A percentile compares a stretch with the other conserved stretches of the same genome.
phyloP scores from a whole-genome alignment of 2,797 vertebrate genomes.

The Spondyliosoma cantharus region DNA sequence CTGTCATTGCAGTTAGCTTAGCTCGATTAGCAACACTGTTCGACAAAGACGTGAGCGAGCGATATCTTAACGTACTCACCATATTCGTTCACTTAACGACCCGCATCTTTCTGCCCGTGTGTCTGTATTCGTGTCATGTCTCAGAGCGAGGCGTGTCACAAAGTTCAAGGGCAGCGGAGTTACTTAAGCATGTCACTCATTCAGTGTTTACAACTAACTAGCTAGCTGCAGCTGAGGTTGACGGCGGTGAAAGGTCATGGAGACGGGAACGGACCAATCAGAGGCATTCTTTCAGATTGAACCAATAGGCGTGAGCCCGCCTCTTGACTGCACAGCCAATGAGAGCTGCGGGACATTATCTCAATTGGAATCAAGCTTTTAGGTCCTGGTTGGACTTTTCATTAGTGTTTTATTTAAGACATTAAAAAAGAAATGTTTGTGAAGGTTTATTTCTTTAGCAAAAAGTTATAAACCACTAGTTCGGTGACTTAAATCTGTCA shows the following conservation, averaged over 20 bases:
- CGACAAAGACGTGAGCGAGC: not conserved
- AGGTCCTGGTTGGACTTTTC: no score
- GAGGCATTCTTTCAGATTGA: not conserved
- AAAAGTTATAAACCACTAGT: no score
- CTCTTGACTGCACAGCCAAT: slow-evolving; percentile 25
- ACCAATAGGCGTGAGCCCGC: slow-evolving; percentile 31
- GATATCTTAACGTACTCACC: slow-evolving; percentile 42
- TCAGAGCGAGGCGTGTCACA: not conserved
- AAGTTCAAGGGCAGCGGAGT: slow-evolving; percentile 46
- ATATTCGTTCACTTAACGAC: slow-evolving; percentile 13
- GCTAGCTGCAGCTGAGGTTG: not conserved
- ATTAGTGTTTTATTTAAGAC: no score
- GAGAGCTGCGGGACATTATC: not conserved
- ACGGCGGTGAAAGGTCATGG: not conserved
- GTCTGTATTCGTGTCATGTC: not conserved
- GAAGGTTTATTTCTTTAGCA: no score
- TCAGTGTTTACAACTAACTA: slow-evolving; percentile 43
- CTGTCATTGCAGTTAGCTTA: slow-evolving; percentile 12
- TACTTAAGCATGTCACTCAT: not conserved
- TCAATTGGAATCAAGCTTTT: not conserved
- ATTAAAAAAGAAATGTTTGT: no score
- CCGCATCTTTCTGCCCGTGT: not conserved
- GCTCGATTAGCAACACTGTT: slow-evolving; percentile 20
- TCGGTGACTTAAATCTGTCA: no score
- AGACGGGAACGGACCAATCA: slow-evolving; percentile 50